These are phyloP conservation scores for Plutella xylostella DNA, from an alignment of 2,888 invertebrate genomes.

Conservation along the genomic window DNA sequence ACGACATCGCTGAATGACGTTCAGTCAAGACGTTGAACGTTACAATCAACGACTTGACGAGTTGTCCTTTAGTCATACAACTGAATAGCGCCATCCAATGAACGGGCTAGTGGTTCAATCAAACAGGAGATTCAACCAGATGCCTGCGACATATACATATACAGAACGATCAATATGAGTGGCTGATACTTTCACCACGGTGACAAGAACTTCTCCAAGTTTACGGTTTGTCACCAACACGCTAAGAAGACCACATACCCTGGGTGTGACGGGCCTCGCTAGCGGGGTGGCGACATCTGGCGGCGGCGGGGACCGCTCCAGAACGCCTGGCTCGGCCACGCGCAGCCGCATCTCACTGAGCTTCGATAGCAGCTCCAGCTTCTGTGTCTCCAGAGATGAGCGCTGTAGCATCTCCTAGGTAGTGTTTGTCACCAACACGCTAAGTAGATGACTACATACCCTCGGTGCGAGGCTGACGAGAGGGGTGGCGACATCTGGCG, in stretches of 20 bases:
- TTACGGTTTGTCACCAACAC: no score
- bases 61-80: no score
- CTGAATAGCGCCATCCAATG: no score
- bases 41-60: no score
- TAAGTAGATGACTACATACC: conserved; percentile 33
- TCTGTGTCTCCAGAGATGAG: conserved; percentile 93
- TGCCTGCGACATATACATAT: no score
- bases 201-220: no score
- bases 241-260: conserved; percentile 40
- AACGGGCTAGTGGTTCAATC: no score
- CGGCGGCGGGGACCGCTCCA: conserved; percentile 72
- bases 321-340: conserved; percentile 87
- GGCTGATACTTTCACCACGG: no score
- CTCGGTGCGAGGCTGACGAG: conserved; percentile 53
- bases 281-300: conserved; percentile 36
- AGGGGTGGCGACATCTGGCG: conserved; percentile 36
- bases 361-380: conserved; percentile 92
- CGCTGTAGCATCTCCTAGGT: conserved; percentile 86
- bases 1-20: no score
- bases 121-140: no score
- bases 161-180: no score
- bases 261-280: conserved; percentile 50
- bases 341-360: conserved; percentile 92
- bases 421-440: not conserved
- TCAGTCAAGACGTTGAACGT: no score